A percentile compares a stretch with the other conserved stretches of the same genome.
Conservation (phyloP, 37 sponge, comb jelly and placozoan species). For the Spongilla lacustris region DNA sequence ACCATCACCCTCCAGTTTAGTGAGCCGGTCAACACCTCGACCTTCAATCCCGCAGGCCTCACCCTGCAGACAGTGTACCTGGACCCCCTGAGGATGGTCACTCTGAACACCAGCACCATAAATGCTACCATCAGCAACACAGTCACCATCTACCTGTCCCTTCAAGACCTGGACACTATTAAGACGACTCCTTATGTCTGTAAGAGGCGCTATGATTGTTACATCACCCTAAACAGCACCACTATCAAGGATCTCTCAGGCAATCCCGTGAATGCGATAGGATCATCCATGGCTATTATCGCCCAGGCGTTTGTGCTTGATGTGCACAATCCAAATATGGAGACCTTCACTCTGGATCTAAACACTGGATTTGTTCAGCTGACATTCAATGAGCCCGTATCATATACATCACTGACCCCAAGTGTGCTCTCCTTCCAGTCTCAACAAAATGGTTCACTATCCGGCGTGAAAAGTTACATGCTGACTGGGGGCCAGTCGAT, state of each 20-base stretch:
- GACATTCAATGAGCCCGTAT: conserved; percentile 85
- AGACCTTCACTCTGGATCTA: conserved; percentile 71
- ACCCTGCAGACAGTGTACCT: conserved; percentile 64
- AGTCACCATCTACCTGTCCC: conserved; percentile 51
- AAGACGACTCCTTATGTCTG: conserved; percentile 70
- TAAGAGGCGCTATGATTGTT: conserved; percentile 76
- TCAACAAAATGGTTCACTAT: not conserved
- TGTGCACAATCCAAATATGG: conserved; percentile 54
- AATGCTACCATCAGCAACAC: conserved; percentile 34
- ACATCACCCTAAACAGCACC: conserved; percentile 33
- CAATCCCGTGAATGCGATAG: conserved; percentile 36
- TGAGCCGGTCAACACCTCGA: conserved; percentile 73
- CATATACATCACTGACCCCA: conserved; percentile 26
- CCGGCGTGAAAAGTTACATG: conserved; percentile 18
- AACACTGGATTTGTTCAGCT: conserved; percentile 67
- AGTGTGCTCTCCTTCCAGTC: conserved; percentile 68
- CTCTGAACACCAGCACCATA: conserved; percentile 49
- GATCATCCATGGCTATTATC: conserved; percentile 32
- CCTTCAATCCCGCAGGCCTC: conserved; percentile 52
- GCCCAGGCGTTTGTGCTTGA: conserved; percentile 64
- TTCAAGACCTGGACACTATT: conserved; percentile 47
- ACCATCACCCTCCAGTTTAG: conserved; percentile 62
- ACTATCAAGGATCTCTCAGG: conserved; percentile 46
- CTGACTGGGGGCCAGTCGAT: conserved; percentile 66
- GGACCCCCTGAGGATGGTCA: conserved; percentile 29